A percentile compares a stretch with the other conserved stretches of the same genome.
These are phyloP conservation scores for Chydorus sphaericus DNA, from an alignment of 2,888 invertebrate genomes.

Conservation along the genomic window DNA sequence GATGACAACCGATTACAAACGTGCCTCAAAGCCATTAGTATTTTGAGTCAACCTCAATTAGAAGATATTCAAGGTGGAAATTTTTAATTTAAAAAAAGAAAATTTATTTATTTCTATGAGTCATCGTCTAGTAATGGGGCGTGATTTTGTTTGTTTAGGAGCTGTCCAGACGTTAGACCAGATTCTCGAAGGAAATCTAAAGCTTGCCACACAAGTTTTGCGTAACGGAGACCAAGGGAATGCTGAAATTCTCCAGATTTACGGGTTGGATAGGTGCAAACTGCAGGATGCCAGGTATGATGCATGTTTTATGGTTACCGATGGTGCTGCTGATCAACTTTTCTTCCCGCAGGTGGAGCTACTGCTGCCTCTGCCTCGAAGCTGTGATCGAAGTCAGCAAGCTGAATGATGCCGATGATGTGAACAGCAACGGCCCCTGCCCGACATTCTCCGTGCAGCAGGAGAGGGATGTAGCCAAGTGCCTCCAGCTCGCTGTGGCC, in stretches of 20 bases:
- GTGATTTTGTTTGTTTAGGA: neutral
- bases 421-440: neutral
- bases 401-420: neutral
- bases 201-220: neutral
- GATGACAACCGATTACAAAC: neutral
- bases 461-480: constrained; percentile 43
- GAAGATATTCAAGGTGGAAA: neutral
- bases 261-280: neutral
- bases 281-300: neutral
- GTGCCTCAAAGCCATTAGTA: neutral
- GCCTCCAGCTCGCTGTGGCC: constrained; percentile 44
- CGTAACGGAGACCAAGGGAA: neutral
- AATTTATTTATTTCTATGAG: neutral
- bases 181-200: neutral
- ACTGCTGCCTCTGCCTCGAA: neutral
- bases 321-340: too few relatives aligned
- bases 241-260: neutral
- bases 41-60: constrained; percentile 1
- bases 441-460: constrained; percentile 36
- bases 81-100: neutral
- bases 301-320: too few relatives aligned
- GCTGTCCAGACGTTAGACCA: neutral
- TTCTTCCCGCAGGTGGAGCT: neutral
- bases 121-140: neutral
- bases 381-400: neutral